These are phyloP conservation scores for Neocloeon triangulifer DNA, from an alignment of 1,140 invertebrate genomes.

Conservation along the genomic window DNA sequence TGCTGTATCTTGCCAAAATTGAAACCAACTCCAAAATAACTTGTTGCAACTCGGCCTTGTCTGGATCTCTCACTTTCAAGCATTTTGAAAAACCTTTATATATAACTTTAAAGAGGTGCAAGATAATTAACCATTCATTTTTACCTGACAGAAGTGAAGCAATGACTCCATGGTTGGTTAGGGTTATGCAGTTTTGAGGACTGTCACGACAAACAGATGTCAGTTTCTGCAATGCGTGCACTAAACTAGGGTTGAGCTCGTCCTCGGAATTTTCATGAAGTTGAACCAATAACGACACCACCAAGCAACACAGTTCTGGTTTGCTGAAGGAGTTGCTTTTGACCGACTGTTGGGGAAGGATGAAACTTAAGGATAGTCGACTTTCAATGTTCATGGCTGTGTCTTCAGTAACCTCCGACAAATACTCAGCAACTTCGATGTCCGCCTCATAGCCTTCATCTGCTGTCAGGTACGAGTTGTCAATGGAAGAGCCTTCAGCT, in stretches of 20 bases:
- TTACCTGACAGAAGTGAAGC: constrained; percentile 18
- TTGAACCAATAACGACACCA: constrained; percentile 31
- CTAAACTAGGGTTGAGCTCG: not conserved
- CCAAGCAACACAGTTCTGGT: constrained; percentile 23
- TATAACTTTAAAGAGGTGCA: too few relatives aligned
- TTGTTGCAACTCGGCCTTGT: constrained; percentile 30
- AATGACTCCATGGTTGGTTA: constrained; percentile 19
- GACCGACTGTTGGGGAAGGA: too few relatives aligned
- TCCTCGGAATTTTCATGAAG: not conserved
- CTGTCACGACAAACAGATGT: constrained; percentile 18
- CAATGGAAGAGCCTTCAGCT: constrained; percentile 17
- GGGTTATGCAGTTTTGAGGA: constrained; percentile 18
- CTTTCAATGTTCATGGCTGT: too few relatives aligned
- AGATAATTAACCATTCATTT: too few relatives aligned
- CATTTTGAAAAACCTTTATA: too few relatives aligned
- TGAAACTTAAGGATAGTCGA: too few relatives aligned
- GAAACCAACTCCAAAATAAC: constrained; percentile 32
- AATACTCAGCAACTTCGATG: constrained; percentile 20
- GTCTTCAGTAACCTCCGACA: too few relatives aligned
- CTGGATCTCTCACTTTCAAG: too few relatives aligned
- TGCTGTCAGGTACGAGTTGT: constrained; percentile 23
- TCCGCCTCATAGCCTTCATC: constrained; percentile 38
- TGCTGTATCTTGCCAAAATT: constrained; percentile 25
- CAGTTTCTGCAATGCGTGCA: constrained; percentile 10
- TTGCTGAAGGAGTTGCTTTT: too few relatives aligned